Evolutionary conservation across 92 coral and sea anemone genomes (phyloP).

Genomic region (Anthopleura xanthogrammica): DNA sequence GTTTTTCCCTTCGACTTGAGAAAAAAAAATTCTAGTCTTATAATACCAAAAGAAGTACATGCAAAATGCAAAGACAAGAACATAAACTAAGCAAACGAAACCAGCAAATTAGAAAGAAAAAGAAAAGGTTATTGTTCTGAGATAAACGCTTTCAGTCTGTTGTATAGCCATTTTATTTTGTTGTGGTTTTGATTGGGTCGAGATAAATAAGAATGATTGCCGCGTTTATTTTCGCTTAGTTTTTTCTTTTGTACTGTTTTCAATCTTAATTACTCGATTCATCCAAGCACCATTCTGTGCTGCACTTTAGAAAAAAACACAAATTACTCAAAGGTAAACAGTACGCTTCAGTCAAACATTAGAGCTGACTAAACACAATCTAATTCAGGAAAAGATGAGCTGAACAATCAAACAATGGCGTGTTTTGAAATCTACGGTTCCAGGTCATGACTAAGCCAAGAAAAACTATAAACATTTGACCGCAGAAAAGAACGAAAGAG

Average conservation of each 20-base stretch:
- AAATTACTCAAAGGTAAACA: constrained; percentile 37
- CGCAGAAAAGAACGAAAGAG: constrained; percentile 12
- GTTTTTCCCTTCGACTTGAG: constrained; percentile 21
- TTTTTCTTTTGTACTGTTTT: constrained; percentile 15
- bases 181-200: constrained; percentile 25
- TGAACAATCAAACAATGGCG: constrained; percentile 22
- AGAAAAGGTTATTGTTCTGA: background rate
- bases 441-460: constrained; percentile 28
- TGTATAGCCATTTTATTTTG: constrained; percentile 19
- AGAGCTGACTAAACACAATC: constrained; percentile 33
- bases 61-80: constrained; percentile 3
- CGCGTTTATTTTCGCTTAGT: constrained; percentile 20
- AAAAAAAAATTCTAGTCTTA: constrained; percentile 6
- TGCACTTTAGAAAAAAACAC: constrained; percentile 35
- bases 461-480: constrained; percentile 12
- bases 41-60: background rate
- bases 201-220: constrained; percentile 14
- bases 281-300: constrained; percentile 25
- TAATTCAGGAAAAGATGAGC: constrained; percentile 34
- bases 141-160: constrained; percentile 14
- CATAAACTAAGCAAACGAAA: constrained; percentile 1
- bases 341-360: constrained; percentile 40
- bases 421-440: constrained; percentile 24
- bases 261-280: constrained; percentile 28
- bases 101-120: constrained; percentile 9